These are phyloP conservation scores for Phenganax stokvisi DNA, from an alignment of 92 coral and sea anemone species.

Conservation along the genomic window DNA sequence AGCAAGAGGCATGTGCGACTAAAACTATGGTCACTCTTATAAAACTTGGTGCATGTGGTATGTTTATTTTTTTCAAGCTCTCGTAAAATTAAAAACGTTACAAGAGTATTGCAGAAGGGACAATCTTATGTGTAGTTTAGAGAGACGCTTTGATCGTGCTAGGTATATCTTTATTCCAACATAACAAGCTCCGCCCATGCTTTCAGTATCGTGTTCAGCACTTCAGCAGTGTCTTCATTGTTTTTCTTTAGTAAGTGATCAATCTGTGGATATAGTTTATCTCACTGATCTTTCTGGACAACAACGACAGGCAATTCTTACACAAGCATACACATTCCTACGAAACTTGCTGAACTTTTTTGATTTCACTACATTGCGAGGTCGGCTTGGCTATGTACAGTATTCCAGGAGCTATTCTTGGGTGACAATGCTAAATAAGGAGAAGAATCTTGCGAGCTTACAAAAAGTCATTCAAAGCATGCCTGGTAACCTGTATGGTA, in stretches of 20 bases:
- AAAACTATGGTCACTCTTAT: constrained; percentile 21
- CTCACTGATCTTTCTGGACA: constrained; percentile 67
- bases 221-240: not conserved
- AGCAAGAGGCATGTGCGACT: constrained; percentile 18
- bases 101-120: too few relatives aligned
- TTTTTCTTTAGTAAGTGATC: constrained; percentile 55
- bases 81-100: not conserved
- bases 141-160: too few relatives aligned
- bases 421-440: constrained; percentile 20
- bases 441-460: constrained; percentile 6
- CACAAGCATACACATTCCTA: constrained; percentile 61
- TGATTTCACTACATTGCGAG: constrained; percentile 60
- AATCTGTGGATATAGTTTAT: constrained; percentile 73
- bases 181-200: not conserved
- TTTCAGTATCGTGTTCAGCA: not conserved
- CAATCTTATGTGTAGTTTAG: too few relatives aligned
- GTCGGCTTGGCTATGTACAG: constrained; percentile 65
- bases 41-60: constrained; percentile 37
- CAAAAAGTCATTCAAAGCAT: not conserved
- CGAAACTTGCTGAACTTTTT: constrained; percentile 74
- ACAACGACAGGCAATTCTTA: constrained; percentile 46
- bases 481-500: constrained; percentile 16
- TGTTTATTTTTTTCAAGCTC: constrained; percentile 15
- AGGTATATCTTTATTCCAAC: not conserved
- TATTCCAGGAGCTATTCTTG: constrained; percentile 51